Evolutionary conservation across 2,888 invertebrate genomes (phyloP).

Genomic region (Nomada flava): DNA sequence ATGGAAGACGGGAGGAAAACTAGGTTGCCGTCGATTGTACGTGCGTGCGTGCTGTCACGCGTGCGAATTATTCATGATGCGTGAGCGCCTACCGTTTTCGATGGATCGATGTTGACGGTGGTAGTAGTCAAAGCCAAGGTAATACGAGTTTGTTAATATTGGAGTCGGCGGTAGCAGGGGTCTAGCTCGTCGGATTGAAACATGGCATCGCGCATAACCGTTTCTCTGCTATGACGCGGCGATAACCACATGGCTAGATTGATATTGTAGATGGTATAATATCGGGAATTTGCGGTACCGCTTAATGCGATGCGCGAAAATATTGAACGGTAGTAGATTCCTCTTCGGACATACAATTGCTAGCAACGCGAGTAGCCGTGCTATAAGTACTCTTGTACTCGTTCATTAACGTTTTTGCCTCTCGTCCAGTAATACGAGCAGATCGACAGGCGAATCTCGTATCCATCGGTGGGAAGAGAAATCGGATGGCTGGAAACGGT

Average conservation of each 20-base stretch:
- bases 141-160: conserved; percentile 60
- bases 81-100: conserved; percentile 36
- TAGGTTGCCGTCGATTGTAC: conserved; percentile 14
- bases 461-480: neutral
- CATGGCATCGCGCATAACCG: conserved; percentile 31
- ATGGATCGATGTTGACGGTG: conserved; percentile 58
- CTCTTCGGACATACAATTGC: too few relatives aligned
- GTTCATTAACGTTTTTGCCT: too few relatives aligned
- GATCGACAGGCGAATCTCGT: too few relatives aligned
- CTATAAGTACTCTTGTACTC: neutral
- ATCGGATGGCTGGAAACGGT: conserved; percentile 57
- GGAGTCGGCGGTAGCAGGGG: conserved; percentile 20
- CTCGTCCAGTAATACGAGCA: too few relatives aligned
- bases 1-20: neutral
- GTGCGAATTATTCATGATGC: conserved; percentile 49
- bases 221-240: conserved; percentile 47
- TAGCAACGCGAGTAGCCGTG: too few relatives aligned
- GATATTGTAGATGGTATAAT: conserved; percentile 53
- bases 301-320: conserved; percentile 31
- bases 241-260: conserved; percentile 50
- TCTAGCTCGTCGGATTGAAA: conserved; percentile 37
- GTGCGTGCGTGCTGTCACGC: conserved; percentile 35
- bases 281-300: conserved; percentile 50
- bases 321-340: too few relatives aligned
- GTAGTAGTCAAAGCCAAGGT: conserved; percentile 50